Conservation (phyloP, 2,797 vertebrate genomes). For the Gila robusta region DNA sequence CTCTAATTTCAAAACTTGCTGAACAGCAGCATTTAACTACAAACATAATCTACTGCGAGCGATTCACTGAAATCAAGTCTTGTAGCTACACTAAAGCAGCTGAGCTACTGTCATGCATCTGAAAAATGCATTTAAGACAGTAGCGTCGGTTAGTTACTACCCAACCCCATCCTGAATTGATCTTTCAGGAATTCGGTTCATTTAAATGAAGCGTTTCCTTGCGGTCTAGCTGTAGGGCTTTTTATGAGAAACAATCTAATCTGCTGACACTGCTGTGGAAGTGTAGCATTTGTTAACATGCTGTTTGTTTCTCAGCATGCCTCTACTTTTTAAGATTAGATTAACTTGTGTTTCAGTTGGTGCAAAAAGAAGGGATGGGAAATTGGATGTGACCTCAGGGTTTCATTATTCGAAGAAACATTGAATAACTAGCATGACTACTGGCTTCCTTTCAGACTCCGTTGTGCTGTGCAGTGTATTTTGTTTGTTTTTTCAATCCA, state of each 20-base stretch:
- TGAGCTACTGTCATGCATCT: not conserved
- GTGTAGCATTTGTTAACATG: slow-evolving; percentile 47
- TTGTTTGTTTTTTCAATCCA: slow-evolving; percentile 12
- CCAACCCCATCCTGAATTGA: slow-evolving; percentile 34
- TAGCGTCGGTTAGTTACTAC: not conserved
- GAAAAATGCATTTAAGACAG: not conserved
- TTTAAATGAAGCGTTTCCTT: slow-evolving; percentile 48
- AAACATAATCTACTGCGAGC: not conserved
- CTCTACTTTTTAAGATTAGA: slow-evolving; percentile 24
- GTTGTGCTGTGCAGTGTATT: not conserved
- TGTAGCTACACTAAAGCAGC: not conserved
- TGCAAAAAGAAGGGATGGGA: not conserved
- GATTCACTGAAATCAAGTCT: not conserved
- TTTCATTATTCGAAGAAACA: slow-evolving; percentile 1
- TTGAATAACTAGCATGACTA: not conserved
- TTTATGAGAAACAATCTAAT: slow-evolving; percentile 48
- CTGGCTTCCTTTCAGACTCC: not conserved
- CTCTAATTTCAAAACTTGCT: not conserved
- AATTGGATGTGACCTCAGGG: not conserved
- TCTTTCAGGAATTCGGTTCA: slow-evolving; percentile 45
- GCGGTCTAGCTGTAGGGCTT: slow-evolving; percentile 50
- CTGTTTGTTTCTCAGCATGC: slow-evolving; percentile 32
- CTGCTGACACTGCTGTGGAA: slow-evolving; percentile 33
- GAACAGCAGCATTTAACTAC: not conserved
- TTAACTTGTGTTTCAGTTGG: slow-evolving; percentile 5